Evolutionary conservation across 2,797 vertebrate genomes (phyloP).

Genomic region (Enteromius fasciolatus): DNA sequence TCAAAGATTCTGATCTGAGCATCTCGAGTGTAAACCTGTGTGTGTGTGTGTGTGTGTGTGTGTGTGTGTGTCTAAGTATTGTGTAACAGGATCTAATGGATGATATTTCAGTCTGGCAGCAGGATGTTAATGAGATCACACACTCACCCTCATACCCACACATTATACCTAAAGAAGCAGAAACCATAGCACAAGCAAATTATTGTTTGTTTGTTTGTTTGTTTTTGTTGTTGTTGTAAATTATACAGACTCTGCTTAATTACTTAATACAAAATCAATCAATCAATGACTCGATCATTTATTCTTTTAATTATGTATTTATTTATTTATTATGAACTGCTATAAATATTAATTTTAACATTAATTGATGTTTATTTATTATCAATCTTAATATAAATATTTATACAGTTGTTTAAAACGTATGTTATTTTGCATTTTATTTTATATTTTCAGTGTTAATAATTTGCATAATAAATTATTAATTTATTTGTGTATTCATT

Average conservation of each 20-base stretch:
- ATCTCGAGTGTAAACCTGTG: neutral
- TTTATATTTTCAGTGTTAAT: neutral
- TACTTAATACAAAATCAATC: neutral
- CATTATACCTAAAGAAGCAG: neutral
- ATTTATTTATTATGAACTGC: neutral
- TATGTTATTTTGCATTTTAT: neutral
- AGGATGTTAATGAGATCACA: constrained; percentile 33
- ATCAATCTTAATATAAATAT: neutral
- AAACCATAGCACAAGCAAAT: neutral
- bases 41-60: neutral
- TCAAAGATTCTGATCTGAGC: neutral
- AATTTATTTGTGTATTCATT: neutral
- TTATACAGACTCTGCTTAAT: neutral
- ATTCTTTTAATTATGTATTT: neutral
- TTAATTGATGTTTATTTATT: neutral
- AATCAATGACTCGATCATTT: neutral
- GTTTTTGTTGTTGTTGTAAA: neutral
- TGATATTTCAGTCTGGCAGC: constrained; percentile 35
- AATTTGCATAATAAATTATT: neutral
- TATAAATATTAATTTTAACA: neutral
- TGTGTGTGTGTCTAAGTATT: constrained; percentile 28
- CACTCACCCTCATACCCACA: constrained; percentile 9
- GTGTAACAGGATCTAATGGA: constrained; percentile 33
- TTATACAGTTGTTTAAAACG: neutral
- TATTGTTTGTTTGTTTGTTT: neutral